Evolutionary conservation across 2,888 invertebrate species (phyloP), one percentile per base, ranked within the genome.

Genomic region (Beris morrisii): DNA sequence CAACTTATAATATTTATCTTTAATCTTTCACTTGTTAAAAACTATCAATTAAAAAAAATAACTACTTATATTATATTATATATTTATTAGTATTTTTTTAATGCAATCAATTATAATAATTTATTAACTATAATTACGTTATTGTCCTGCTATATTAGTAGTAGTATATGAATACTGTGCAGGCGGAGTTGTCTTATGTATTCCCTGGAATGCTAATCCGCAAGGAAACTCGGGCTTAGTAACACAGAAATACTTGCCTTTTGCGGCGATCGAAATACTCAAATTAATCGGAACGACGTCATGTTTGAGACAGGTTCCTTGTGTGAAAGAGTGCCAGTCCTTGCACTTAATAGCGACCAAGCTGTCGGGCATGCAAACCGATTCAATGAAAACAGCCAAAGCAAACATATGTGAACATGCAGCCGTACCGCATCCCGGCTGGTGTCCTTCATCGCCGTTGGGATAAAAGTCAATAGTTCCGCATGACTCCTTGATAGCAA

Each of bases 391-490:
- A 9, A 61, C 38, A 38, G 38, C 9, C 32, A 61, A 50, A 5
- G 52, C 61, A 9, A 5, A 38, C 30, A 13, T 15, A 61, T 61
- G 61, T 4, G 50, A 43, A 11, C 61, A 52, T 11, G 50, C 15
- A n/a, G 31, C 13, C 28, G 50, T 50, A 15, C 38, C 38, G 43
- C 61, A 61, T 13, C 61, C 61, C 1, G 61, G 61, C 43, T 61
- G 61, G 28, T 13, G 31, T 9, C 32, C 32, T 5, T 9, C 50
- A 50, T 12, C 52, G 9, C 52, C 61, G 22, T 61, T 61, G 9
- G 61, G 50, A 15, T 61, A 61, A 22, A 50, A 61, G 31, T 61
- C 61, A 52, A 61, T 52, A 4, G 61, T 52, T 11, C 61, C 61
- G 7, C 44, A 12, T 6, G 4, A 28, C 15, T 46, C 46, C 13